Evolutionary conservation across 2,797 vertebrate species (phyloP), one percentile per base, ranked within the genome.

Genomic region (Cyclopterus lumpus): DNA sequence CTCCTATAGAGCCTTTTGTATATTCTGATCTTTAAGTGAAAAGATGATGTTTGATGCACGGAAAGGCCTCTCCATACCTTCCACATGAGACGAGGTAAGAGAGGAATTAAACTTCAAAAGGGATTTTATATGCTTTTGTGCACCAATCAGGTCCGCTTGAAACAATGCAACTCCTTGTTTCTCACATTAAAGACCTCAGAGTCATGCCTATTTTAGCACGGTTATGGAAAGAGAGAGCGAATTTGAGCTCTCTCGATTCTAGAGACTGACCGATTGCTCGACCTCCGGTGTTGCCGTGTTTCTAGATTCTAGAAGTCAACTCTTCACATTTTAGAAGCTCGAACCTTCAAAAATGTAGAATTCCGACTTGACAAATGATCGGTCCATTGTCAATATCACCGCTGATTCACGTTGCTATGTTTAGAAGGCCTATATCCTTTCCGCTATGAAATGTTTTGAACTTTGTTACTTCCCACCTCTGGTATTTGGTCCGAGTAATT

Each of bases 401-500:
- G 3, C 12, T 40, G 15, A n/a, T 64, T n/a, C 2, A 46, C 16
- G 8, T 3, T 14, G 20, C 62, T 53, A 5, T 40, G 3, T 51
- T 32, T 24, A 36, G 26, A 20, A 38, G 12, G 4, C 8, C 26
- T 15, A 4, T 15, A 4, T 57, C 8, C n/a, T 42, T 16, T 16
- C 26, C 49, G 10, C 16, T 8, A 8, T 44, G 15, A 32, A 28
- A 24, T 36, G 20, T 3, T 28, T 26, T 28, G 26, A 28, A 24
- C 14, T 28, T 11, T 7, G 6, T 20, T 8, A 16, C 44, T 22
- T 70, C 57, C 12, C 40, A 18, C 66, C 68, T 67, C 26, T 66
- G 70, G 59, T 74, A 79, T 79, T 86, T 71, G 40, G 3, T 64
- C 28, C 14, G n/a, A 14, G 9, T 75, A 67, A 88, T 86, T 74